Conservation (phyloP, 64 coral and sea anemone genomes). For the Pocillopora verrucosa region DNA sequence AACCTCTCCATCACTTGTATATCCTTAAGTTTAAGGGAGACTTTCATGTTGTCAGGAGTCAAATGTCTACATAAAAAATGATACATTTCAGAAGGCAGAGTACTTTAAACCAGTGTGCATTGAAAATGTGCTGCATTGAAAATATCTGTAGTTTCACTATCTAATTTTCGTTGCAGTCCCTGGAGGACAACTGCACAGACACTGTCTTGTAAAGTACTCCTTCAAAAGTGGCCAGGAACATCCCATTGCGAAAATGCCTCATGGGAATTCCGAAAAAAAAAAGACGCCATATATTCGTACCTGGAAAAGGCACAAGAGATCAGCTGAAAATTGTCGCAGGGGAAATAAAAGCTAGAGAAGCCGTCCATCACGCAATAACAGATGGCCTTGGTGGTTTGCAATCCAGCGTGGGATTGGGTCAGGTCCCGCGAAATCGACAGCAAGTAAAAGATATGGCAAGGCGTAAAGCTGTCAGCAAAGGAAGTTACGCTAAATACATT, state of each 20-base stretch:
- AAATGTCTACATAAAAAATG: conserved; percentile 13
- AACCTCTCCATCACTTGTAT: conserved; percentile 3
- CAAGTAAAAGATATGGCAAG: conserved; percentile 46
- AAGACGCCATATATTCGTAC: conserved; percentile 37
- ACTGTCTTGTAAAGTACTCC: no score
- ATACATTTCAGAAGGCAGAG: not conserved
- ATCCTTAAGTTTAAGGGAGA: not conserved
- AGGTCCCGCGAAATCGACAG: no score
- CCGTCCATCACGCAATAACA: conserved; percentile 54
- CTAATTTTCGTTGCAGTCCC: no score
- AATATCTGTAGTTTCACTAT: not conserved
- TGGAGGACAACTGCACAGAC: no score
- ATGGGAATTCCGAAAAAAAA: conserved; percentile 62
- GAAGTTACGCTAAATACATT: conserved; percentile 43
- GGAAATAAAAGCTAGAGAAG: conserved; percentile 44
- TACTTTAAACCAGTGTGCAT: conserved; percentile 11
- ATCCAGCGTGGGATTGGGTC: conserved; percentile 54
- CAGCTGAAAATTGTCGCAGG: conserved; percentile 10
- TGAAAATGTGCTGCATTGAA: conserved; percentile 26
- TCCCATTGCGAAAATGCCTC: conserved; percentile 12
- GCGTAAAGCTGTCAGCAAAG: conserved; percentile 7
- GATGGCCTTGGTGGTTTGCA: conserved; percentile 37
- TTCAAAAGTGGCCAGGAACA: no score
- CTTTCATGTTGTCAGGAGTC: not conserved
- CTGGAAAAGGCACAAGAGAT: conserved; percentile 46